Conservation (phyloP, 2,888 invertebrate genomes). For the Andrena bucephala region DNA sequence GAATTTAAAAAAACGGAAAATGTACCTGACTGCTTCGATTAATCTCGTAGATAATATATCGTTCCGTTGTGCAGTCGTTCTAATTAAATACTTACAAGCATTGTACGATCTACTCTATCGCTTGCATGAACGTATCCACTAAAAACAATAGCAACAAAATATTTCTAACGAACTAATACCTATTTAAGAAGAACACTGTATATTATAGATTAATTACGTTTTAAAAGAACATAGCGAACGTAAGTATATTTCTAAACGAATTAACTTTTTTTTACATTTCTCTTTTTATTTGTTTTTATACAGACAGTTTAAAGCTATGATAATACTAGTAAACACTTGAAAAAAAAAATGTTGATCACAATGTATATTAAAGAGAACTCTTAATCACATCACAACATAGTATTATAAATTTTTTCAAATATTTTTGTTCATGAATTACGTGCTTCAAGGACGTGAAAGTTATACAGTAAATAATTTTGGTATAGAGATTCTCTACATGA, state of each 20-base stretch:
- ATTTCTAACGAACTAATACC: slow-evolving; percentile 61
- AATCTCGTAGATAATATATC: slow-evolving; percentile 63
- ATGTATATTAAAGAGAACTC: slow-evolving; percentile 42
- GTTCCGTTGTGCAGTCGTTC: slow-evolving; percentile 67
- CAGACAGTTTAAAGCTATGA: slow-evolving; percentile 40
- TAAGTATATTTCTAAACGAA: slow-evolving; percentile 57
- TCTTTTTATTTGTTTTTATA: slow-evolving; percentile 36
- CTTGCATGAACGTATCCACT: slow-evolving; percentile 61
- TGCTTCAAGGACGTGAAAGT: slow-evolving; percentile 39
- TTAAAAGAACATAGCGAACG: slow-evolving; percentile 55
- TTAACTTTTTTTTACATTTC: slow-evolving; percentile 37
- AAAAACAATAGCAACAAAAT: slow-evolving; percentile 51
- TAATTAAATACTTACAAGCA: slow-evolving; percentile 61
- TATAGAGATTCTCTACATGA: slow-evolving; percentile 14
- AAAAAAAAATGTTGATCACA: slow-evolving; percentile 38
- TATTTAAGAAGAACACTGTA: slow-evolving; percentile 60
- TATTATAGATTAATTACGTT: slow-evolving; percentile 64
- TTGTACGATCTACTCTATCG: slow-evolving; percentile 60
- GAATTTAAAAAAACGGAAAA: slow-evolving; percentile 67
- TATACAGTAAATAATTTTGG: slow-evolving; percentile 63
- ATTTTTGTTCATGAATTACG: slow-evolving; percentile 32
- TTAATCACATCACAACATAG: slow-evolving; percentile 59
- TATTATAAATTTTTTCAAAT: slow-evolving; percentile 43
- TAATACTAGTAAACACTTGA: slow-evolving; percentile 46
- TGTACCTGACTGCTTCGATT: slow-evolving; percentile 78